Evolutionary conservation across 2,797 vertebrate genomes (phyloP), one percentile per base, ranked within the genome.

Genomic region (Falco peregrinus): DNA sequence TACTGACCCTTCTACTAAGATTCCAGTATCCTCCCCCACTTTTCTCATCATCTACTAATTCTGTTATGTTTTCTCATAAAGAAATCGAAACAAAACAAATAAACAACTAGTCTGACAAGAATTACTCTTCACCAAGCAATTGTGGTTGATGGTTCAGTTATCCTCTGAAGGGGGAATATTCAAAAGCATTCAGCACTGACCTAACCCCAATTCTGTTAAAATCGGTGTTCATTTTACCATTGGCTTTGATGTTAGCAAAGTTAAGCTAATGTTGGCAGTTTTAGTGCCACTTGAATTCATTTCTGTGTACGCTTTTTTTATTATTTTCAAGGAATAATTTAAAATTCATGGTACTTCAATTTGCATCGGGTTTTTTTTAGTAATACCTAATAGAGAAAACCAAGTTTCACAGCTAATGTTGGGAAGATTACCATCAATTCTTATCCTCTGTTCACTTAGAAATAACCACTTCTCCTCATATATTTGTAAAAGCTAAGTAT

Each of bases 31-130:
- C 79, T 91, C 82, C 87, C 84, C 68, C 37, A 70, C 64, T 61
- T 87, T 91, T 89, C 89, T 89, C 95, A 93, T 93, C 29, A 68
- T 73, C 69, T 51, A 37, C 73, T 87, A 19, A 61, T 81, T 79
- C 81, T 95, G n/a, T 92, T 92, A 80, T 87, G 57, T 41, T 93
- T 94, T 95, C 89, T 89, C 84, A 85, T 92, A 87, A 83, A 26
- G 26, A 77, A 95, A 91, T 76, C 16, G 81, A 89, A 93, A 13
- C 12, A 68, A 77, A 84, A 13, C 57, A 84, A 95, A 80, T 75
- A 95, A 88, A 70, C 87, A 82, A 65, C n/a, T 91, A 3, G 4
- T 81, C 79, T 96, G 89, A 61, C 65, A 89, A 75, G 53, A 87
- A 81, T 91, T 95, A 94, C 18, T 87, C 84, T 68, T 85, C 50